Percentiles rank a stretch among this genome's conserved stretches.
phyloP scores from a whole-genome alignment of 2,888 invertebrate genomes.

The Noctua comes region DNA sequence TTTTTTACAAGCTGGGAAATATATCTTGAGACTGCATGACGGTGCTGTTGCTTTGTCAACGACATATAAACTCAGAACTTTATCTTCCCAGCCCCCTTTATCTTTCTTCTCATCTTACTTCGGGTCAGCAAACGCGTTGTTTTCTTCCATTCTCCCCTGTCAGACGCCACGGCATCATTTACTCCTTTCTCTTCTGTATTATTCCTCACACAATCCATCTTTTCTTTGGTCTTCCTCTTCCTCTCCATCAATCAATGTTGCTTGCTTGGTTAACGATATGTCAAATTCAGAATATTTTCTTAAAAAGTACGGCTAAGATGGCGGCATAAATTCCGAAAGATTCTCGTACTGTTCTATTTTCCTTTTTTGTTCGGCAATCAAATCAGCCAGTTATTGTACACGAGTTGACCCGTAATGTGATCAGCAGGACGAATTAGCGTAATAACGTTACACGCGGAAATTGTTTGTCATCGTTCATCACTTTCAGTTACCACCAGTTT shows the following conservation, averaged over 20 bases:
- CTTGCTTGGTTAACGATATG: background rate
- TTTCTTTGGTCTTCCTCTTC: background rate
- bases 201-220: background rate
- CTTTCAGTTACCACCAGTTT: background rate
- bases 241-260: background rate
- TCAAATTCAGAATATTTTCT: background rate
- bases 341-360: background rate
- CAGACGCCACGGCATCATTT: background rate
- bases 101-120: background rate
- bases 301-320: background rate
- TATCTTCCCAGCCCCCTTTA: background rate
- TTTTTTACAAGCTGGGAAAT: background rate
- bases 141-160: background rate
- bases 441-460: background rate
- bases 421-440: background rate
- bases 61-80: background rate
- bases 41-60: background rate
- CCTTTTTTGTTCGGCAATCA: background rate
- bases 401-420: background rate
- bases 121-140: background rate
- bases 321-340: background rate
- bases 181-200: background rate
- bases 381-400: background rate
- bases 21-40: background rate
- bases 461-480: slow-evolving; percentile 33